Evolutionary conservation across 2,113 vertebrate species (phyloP), one percentile per base, ranked within the genome.

Genomic region (Oncorhynchus tshawytscha): DNA sequence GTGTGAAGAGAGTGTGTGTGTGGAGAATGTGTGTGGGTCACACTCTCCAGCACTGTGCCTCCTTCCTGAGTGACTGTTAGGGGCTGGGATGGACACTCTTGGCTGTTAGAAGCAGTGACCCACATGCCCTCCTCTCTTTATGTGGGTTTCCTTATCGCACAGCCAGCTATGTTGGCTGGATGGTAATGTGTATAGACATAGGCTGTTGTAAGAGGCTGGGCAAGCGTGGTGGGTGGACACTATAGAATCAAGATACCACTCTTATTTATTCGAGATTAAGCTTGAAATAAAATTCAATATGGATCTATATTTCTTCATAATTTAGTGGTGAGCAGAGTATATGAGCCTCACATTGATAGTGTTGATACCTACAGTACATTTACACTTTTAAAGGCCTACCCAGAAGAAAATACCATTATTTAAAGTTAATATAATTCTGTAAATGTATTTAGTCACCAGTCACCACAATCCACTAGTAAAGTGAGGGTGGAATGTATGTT

Each of bases 401-500:
- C 39, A 11, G 11, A 24, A 67, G 77, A 39, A 27, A 78, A 72
- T 60, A 71, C 27, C 77, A 66, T 83, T 87, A 83, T 88, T 86
- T 84, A 71, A 39, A 45, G 67, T 85, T 82, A 82, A 77, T 22
- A n/a, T 22, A 22, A 22, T n/a, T 22, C n/a, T 62, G 12, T 54
- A 7, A 57, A 20, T 57, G 82, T 83, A 81, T 88, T 83, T 70
- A 72, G 77, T 77, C 72, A 77, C 84, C 59, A 62, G 12, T 5
- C 51, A 5, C 12, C 81, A 67, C 70, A 72, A 59, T 71, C 74
- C 75, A 72, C 90, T 82, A 73, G 82, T 76, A 82, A 67, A 67
- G 67, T 68, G 76, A 83, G 77, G 54, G 39, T 76, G 82, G 79
- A 88, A 88, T 88, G 78, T 89, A 80, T 83, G 80, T 90, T 75